Conservation (phyloP, 2,888 invertebrate genomes). For the Brassicogethes aeneus region DNA sequence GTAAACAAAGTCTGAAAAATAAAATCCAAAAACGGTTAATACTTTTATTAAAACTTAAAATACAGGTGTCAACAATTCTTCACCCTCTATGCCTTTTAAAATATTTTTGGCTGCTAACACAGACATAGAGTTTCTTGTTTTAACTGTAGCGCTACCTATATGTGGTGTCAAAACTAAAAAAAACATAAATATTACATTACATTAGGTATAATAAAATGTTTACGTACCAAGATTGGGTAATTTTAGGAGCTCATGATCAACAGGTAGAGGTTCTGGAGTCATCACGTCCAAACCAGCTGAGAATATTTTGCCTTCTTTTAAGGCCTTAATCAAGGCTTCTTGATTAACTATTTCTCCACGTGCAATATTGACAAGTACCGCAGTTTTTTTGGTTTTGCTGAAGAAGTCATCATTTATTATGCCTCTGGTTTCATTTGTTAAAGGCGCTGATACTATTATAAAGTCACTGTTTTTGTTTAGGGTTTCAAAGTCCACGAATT, state of each 20-base stretch:
- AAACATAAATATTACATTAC: not conserved
- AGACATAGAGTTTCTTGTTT: constrained; percentile 66
- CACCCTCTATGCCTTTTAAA: not conserved
- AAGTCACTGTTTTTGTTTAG: constrained; percentile 65
- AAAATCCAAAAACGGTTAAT: no score
- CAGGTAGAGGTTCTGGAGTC: constrained; percentile 81
- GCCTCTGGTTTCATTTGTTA: constrained; percentile 58
- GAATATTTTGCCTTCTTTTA: constrained; percentile 65
- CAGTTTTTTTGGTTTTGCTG: constrained; percentile 63
- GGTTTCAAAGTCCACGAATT: constrained; percentile 56
- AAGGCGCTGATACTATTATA: constrained; percentile 59
- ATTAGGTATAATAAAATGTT: not conserved
- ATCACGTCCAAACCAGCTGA: constrained; percentile 90
- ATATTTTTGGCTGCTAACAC: not conserved
- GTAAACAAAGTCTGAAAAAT: not conserved
- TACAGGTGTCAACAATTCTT: not conserved
- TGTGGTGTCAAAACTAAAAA: constrained; percentile 71
- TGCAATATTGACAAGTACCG: constrained; percentile 69
- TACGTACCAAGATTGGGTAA: constrained; percentile 73
- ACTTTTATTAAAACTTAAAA: no score
- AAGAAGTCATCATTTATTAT: constrained; percentile 62
- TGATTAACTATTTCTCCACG: constrained; percentile 74
- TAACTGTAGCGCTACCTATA: constrained; percentile 74
- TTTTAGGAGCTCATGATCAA: constrained; percentile 65
- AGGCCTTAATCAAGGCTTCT: constrained; percentile 67